phyloP scores from a whole-genome alignment of 2,113 vertebrate genomes.

The Catharus bicknelli region DNA sequence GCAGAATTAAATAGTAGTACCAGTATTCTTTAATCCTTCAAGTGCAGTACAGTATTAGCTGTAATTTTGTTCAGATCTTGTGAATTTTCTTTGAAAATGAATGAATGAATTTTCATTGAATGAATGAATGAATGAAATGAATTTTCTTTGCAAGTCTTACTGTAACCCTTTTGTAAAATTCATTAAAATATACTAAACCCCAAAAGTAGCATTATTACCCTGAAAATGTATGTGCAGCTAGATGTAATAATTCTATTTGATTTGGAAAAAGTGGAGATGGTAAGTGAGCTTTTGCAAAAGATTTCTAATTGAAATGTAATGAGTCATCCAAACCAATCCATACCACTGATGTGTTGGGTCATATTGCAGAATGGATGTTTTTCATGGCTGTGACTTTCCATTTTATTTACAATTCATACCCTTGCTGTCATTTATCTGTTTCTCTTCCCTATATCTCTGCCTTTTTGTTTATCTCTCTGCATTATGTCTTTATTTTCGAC shows the following conservation, averaged over 20 bases:
- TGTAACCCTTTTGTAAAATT: neutral
- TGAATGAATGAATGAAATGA: neutral
- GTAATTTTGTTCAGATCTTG: neutral
- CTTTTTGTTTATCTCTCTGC: conserved; percentile 46
- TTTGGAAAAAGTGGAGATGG: neutral
- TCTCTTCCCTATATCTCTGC: conserved; percentile 51
- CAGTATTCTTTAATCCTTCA: neutral
- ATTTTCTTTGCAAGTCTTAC: conserved; percentile 13
- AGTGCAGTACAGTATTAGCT: neutral
- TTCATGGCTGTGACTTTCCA: conserved; percentile 38
- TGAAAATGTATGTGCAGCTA: neutral
- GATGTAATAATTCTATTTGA: neutral
- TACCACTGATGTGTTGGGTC: conserved; percentile 11
- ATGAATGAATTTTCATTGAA: too few species aligned
- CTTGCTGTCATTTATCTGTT: conserved; percentile 48
- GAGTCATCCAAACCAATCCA: neutral
- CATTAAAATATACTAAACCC: neutral
- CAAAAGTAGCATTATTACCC: neutral
- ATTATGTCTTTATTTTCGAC: conserved; percentile 63
- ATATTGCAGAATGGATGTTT: conserved; percentile 50
- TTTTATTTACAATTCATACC: conserved; percentile 44
- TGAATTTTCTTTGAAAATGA: too few species aligned
- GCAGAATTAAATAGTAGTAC: neutral
- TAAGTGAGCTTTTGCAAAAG: neutral
- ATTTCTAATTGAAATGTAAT: conserved; percentile 47